Percentiles rank a stretch among this genome's conserved stretches.
Evolutionary conservation across 2,113 vertebrate genomes (phyloP).

Genomic region (Hydrochoerus hydrochaeris): DNA sequence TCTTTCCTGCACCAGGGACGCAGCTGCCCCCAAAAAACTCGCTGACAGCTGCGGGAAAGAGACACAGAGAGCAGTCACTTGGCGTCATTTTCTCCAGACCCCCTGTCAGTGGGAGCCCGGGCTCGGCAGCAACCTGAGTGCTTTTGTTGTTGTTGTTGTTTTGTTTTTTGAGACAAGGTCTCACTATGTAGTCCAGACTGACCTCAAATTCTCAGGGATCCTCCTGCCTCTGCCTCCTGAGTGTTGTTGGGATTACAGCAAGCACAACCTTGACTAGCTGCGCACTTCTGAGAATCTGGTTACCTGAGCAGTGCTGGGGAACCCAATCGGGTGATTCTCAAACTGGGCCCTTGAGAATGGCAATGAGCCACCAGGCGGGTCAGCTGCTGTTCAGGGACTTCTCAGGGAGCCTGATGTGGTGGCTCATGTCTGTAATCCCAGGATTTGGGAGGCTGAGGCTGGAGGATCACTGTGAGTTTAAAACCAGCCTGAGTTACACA

Average conservation of each 20-base stretch:
- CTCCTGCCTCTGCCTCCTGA: neutral
- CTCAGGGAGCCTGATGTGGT: neutral
- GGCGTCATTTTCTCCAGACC: neutral
- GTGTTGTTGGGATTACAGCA: neutral
- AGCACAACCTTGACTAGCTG: neutral
- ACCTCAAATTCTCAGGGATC: neutral
- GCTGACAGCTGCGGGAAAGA: conserved; percentile 88
- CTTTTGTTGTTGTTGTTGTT: neutral
- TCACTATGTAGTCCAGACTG: neutral
- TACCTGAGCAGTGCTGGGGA: neutral
- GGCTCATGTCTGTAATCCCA: neutral
- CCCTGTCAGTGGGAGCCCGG: neutral
- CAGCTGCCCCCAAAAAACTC: conserved; percentile 95
- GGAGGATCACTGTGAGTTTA: neutral
- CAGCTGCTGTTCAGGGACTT: neutral
- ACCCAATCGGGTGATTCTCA: too few species aligned
- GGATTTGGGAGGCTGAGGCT: neutral
- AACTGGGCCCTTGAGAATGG: neutral
- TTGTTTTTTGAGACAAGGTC: neutral
- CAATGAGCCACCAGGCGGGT: rapidly evolving
- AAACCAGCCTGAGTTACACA: neutral
- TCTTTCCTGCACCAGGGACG: conserved; percentile 90
- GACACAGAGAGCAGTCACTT: conserved; percentile 24
- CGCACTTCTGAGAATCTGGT: neutral
- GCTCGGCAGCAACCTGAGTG: neutral